Evolutionary conservation across 2,113 vertebrate species (phyloP).

Genomic region (Malurus alboscapulatus): DNA sequence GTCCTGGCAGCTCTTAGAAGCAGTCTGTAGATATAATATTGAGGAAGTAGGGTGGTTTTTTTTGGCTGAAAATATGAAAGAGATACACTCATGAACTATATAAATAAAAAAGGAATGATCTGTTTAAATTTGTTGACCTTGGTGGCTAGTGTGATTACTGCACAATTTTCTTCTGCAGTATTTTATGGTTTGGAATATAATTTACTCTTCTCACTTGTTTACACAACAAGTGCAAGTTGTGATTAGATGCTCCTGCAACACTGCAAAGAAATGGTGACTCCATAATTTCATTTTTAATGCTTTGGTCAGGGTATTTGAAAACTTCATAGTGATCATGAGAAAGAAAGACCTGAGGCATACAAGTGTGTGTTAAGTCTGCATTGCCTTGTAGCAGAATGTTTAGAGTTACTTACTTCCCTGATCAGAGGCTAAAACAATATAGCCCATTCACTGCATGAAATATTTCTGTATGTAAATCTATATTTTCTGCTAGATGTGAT

Average conservation of each 20-base stretch:
- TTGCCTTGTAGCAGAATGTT: not conserved
- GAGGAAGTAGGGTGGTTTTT: not conserved
- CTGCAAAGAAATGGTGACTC: not conserved
- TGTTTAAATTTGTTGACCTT: not conserved
- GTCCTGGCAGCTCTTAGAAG: not conserved
- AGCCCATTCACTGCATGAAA: not conserved
- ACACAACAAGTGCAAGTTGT: not conserved
- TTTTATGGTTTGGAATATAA: not conserved
- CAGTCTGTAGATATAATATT: not conserved
- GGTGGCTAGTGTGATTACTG: not conserved
- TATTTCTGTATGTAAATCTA: not conserved
- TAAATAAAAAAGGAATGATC: not conserved
- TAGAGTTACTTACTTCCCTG: not conserved
- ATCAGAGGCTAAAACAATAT: not conserved
- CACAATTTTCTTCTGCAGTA: not conserved
- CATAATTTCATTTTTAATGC: not conserved
- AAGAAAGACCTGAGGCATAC: not conserved
- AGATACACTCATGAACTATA: accelerated
- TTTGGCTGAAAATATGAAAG: not conserved
- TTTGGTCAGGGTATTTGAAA: not conserved
- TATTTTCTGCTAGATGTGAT: not conserved
- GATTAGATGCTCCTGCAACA: not conserved
- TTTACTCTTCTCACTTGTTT: not conserved
- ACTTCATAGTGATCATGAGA: not conserved
- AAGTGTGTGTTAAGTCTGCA: not conserved